Conservation (phyloP, 2,888 invertebrate genomes). For the Phytoseiulus persimilis region DNA sequence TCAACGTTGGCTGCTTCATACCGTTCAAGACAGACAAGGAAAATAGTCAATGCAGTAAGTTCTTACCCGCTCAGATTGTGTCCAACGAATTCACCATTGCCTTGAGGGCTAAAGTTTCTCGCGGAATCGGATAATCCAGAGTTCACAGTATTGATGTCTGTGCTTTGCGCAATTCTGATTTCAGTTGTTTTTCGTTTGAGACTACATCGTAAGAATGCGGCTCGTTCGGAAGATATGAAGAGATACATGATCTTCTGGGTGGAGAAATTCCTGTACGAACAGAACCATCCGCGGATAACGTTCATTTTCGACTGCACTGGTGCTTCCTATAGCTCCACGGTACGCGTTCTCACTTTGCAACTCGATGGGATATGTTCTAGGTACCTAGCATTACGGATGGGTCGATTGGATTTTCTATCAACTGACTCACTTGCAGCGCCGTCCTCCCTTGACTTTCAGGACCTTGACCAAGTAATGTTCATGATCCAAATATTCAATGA, state of each 20-base stretch:
- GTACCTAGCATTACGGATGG: background rate
- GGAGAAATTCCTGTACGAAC: constrained; percentile 61
- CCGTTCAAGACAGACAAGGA: constrained; percentile 11
- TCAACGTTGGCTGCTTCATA: constrained; percentile 37
- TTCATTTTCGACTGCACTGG: constrained; percentile 83
- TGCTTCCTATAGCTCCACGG: constrained; percentile 71
- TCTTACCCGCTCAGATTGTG: background rate
- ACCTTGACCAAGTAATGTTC: constrained; percentile 81
- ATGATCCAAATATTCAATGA: constrained; percentile 74
- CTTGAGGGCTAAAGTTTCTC: no score
- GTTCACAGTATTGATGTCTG: no score
- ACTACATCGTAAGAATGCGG: constrained; percentile 60
- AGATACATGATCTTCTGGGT: constrained; percentile 75
- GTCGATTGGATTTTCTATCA: no score
- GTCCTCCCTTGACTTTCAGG: constrained; percentile 52
- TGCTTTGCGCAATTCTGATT: no score
- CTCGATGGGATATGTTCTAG: background rate
- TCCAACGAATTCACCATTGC: background rate
- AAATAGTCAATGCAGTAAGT: constrained; percentile 12
- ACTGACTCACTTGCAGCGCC: no score
- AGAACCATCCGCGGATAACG: constrained; percentile 66
- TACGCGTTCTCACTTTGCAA: constrained; percentile 44
- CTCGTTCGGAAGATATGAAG: constrained; percentile 57
- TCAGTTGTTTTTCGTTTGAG: constrained; percentile 69
- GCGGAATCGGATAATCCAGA: no score